These are phyloP conservation scores for Mirza zaza DNA, from an alignment of 2,113 vertebrate genomes.

Conservation along the genomic window DNA sequence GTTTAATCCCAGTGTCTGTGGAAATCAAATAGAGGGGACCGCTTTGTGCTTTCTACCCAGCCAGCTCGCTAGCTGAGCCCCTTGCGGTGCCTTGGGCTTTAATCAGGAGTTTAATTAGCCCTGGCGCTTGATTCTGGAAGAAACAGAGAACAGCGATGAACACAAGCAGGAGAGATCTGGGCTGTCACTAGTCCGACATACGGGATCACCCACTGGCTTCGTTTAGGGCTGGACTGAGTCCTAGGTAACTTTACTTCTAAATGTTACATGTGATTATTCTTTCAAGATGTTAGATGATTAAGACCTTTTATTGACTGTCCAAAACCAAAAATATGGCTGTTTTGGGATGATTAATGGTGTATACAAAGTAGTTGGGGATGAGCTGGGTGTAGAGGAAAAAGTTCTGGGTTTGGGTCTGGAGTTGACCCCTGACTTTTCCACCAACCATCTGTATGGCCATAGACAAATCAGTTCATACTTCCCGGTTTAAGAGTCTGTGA, in stretches of 20 bases:
- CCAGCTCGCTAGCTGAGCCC: constrained; percentile 39
- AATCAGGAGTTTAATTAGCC: constrained; percentile 62
- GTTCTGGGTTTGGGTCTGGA: background rate
- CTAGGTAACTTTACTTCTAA: constrained; percentile 25
- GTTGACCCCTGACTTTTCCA: background rate
- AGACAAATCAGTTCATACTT: background rate
- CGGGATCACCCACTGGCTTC: constrained; percentile 6
- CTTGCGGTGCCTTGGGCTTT: constrained; percentile 30
- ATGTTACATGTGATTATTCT: constrained; percentile 41
- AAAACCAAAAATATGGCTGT: background rate
- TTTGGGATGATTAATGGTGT: background rate
- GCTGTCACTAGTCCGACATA: constrained; percentile 15
- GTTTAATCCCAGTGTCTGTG: background rate
- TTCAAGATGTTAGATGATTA: background rate
- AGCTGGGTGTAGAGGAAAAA: background rate
- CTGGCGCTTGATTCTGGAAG: constrained; percentile 50
- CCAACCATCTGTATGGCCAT: background rate
- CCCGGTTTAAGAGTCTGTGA: background rate
- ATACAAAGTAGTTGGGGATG: background rate
- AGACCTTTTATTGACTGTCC: background rate
- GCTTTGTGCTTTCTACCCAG: background rate
- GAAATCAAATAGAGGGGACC: background rate
- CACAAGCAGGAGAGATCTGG: background rate
- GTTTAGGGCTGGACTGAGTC: background rate
- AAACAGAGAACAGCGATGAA: background rate